Evolutionary conservation across 2,113 vertebrate genomes (phyloP).

Genomic region (Benitochromis conjunctus): DNA sequence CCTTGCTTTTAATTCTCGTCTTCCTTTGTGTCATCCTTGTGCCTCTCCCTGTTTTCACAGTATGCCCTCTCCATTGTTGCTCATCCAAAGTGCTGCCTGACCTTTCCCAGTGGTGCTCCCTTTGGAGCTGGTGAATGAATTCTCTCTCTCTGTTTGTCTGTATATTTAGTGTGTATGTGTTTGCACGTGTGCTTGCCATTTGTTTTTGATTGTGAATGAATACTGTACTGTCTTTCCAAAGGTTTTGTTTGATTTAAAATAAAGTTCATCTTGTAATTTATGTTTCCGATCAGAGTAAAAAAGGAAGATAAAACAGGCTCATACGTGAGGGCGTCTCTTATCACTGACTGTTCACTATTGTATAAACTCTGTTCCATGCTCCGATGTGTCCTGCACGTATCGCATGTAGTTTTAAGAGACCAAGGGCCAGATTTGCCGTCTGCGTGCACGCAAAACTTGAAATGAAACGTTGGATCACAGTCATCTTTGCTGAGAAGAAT

Average conservation of each 20-base stretch:
- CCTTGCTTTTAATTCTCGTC: not conserved
- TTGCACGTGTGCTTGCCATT: not conserved
- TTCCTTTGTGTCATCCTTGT: not conserved
- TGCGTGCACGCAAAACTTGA: not conserved
- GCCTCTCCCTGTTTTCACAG: not conserved
- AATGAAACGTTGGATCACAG: not conserved
- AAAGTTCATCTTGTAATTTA: not conserved
- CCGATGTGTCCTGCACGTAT: not conserved
- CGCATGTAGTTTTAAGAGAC: not conserved
- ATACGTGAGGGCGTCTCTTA: not conserved
- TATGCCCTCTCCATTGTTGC: slow-evolving; percentile 3
- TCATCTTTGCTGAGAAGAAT: not conserved
- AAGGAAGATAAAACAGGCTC: not conserved
- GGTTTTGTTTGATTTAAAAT: not conserved
- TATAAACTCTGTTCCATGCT: not conserved
- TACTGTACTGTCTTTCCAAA: not conserved
- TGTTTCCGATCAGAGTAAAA: not conserved
- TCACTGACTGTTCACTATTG: not conserved
- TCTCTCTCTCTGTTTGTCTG: not conserved
- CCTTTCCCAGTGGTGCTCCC: slow-evolving; percentile 58
- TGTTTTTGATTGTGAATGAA: not conserved
- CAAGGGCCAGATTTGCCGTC: not conserved
- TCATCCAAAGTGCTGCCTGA: slow-evolving; percentile 60
- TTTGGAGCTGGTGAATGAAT: slow-evolving; percentile 28
- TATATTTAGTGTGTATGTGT: not conserved